Conservation (phyloP, 2,888 invertebrate species). For the Choreutis nemorana region DNA sequence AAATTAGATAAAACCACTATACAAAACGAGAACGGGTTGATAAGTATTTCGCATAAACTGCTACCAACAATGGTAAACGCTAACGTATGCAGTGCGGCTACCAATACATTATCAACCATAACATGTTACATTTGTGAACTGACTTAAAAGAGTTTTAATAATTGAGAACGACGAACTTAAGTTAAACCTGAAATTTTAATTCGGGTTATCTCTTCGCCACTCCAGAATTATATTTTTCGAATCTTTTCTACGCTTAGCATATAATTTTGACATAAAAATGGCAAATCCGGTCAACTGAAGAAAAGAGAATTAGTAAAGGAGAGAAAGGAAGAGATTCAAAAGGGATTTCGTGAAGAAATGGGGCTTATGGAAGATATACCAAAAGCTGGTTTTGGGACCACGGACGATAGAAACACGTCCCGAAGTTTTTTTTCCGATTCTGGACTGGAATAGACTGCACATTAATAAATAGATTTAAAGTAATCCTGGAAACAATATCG, state of each 20-base stretch:
- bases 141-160: too few relatives aligned
- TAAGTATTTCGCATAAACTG: too few relatives aligned
- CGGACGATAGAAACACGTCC: conserved; percentile 15
- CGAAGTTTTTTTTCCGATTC: conserved; percentile 16
- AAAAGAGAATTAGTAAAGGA: conserved; percentile 10
- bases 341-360: conserved; percentile 11
- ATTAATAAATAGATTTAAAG: conserved; percentile 8
- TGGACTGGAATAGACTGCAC: conserved; percentile 13
- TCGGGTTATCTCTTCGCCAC: conserved; percentile 12
- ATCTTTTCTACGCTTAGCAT: conserved; percentile 19
- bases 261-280: conserved; percentile 21
- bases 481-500: conserved; percentile 15
- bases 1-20: too few relatives aligned
- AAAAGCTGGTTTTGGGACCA: conserved; percentile 15
- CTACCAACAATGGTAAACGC: too few relatives aligned
- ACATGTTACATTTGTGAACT: too few relatives aligned
- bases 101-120: neutral
- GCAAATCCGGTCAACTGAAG: conserved; percentile 12
- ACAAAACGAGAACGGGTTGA: too few relatives aligned
- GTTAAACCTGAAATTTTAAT: too few relatives aligned
- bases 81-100: too few relatives aligned
- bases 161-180: neutral
- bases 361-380: conserved; percentile 17
- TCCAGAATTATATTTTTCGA: conserved; percentile 14
- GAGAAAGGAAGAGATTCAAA: conserved; percentile 6